Evolutionary conservation across 2,113 vertebrate species (phyloP).

Genomic region (Notiomystis cincta): DNA sequence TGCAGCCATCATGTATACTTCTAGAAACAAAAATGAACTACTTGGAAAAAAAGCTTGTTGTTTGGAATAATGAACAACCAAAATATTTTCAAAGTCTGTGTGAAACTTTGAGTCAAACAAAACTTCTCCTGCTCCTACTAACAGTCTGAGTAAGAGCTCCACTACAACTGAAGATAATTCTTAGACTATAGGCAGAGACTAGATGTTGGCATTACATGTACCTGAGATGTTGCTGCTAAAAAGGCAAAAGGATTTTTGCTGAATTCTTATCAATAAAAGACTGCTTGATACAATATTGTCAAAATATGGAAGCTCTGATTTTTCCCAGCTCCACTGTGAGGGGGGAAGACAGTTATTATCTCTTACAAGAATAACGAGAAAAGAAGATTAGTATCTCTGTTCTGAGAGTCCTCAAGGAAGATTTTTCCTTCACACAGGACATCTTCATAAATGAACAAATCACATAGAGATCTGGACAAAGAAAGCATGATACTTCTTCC

Average conservation of each 20-base stretch:
- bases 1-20: background rate
- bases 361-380: conserved; percentile 20
- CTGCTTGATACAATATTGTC: background rate
- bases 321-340: background rate
- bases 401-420: conserved; percentile 10
- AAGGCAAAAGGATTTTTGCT: background rate
- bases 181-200: background rate
- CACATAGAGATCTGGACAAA: background rate
- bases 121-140: background rate
- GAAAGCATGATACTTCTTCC: background rate
- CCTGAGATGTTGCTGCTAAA: background rate
- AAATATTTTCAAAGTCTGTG: background rate
- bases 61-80: background rate
- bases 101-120: background rate
- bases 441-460: conserved; percentile 33
- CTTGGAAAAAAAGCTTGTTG: background rate
- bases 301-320: background rate
- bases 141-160: background rate
- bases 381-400: conserved; percentile 22
- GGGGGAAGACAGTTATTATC: background rate
- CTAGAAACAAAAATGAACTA: background rate
- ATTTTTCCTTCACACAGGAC: conserved; percentile 17
- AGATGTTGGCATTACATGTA: background rate
- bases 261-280: background rate
- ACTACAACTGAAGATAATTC: background rate